Evolutionary conservation across 2,113 vertebrate genomes (phyloP), one percentile per base, ranked within the genome.

Genomic region (Polyodon spathula): DNA sequence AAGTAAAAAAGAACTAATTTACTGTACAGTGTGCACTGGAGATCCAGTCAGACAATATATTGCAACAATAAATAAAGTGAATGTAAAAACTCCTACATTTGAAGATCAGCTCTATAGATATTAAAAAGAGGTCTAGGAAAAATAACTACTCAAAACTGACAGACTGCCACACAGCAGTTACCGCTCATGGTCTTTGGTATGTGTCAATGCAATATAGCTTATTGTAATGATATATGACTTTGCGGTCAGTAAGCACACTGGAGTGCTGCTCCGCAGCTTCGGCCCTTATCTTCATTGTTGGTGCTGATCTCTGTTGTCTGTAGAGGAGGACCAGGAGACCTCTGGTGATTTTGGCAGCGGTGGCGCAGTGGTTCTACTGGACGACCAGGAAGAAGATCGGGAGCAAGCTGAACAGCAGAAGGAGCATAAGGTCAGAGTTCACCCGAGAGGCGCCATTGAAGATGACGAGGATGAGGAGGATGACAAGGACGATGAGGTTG

Each of bases 321-420:
- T 72, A 93, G 93, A 93, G 66, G 94, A 96, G 73, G 94, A 97
- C 54, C 91, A 93, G 76, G 94, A 98, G 78, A 93, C 88, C 38
- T 98, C 95, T 5, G 95, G 95, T 40, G 95, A 97, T 70, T 95
- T 94, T 16, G 94, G 93, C 77, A 97, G 95, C 2, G 93, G 95
- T 1, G 81, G 82, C 10, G 86, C 90, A 0, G 90, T 93, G 73
- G 85, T 94, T 48, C 85, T 97, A 66, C 73, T 94, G 12, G 90
- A 90, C 59, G 95, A 97, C 73, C 88, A 93, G 63, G 94, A 97
- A 68, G 90, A 94, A 2, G 88, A 89, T 53, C 82, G 81, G 64
- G 86, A 87, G 72, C 80, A 71, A 71, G 84, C 65, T 15, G 86
- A 75, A 60, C 77, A 84, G 75, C 88, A 90, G 86, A 91, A 84